phyloP scores from a whole-genome alignment of 2,888 invertebrate species.

The Cheilosia vernalis region DNA sequence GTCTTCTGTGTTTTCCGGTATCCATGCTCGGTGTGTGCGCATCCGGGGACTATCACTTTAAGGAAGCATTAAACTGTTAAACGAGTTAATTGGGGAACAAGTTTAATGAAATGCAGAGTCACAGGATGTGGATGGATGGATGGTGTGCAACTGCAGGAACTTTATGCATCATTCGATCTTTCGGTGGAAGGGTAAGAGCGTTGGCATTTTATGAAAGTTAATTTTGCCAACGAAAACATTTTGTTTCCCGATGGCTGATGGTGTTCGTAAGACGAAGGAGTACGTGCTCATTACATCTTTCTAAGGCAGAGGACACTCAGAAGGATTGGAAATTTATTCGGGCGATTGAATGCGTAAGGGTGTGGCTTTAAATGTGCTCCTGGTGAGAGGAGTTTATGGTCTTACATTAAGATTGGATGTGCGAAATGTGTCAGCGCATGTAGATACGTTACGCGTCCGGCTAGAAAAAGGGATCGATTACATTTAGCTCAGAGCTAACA shows the following conservation, averaged over 20 bases:
- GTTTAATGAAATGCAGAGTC: conserved; percentile 74
- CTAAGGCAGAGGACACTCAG: not conserved
- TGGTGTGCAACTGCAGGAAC: conserved; percentile 26
- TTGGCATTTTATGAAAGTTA: conserved; percentile 46
- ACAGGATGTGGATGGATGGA: conserved; percentile 55
- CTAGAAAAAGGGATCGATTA: no score
- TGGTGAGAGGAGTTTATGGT: no score
- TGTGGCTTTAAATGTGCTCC: not conserved
- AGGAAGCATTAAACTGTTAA: conserved; percentile 75
- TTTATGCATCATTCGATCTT: conserved; percentile 43
- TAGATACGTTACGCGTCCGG: no score
- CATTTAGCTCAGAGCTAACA: no score
- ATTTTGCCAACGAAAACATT: conserved; percentile 40
- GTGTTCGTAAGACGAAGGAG: not conserved
- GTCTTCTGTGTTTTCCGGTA: conserved; percentile 41
- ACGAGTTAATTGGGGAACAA: conserved; percentile 75
- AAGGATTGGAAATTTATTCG: not conserved
- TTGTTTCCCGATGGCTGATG: conserved; percentile 14
- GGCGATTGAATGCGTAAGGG: not conserved
- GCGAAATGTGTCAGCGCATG: no score
- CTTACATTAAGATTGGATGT: no score
- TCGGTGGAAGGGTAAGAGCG: conserved; percentile 1
- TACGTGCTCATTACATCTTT: conserved; percentile 44
- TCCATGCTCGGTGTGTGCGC: conserved; percentile 45
- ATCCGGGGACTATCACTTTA: conserved; percentile 71